Percentiles rank a stretch among this genome's conserved stretches.
These are phyloP conservation scores for Condylura cristata DNA, from an alignment of 2,113 vertebrate species.

Conservation along the genomic window DNA sequence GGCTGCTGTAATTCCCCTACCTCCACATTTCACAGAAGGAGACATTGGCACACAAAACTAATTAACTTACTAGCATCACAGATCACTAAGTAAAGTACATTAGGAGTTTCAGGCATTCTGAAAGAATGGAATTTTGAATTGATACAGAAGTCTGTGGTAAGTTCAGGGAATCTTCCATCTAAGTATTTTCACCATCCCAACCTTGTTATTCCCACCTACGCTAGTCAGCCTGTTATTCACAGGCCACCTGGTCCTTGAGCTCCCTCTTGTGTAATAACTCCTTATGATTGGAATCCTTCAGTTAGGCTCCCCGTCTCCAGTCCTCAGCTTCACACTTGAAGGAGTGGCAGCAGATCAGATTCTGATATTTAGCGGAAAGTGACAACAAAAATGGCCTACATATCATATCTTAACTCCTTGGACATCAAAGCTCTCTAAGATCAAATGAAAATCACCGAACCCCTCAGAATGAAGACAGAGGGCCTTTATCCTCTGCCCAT, in stretches of 20 bases:
- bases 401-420: neutral
- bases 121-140: neutral
- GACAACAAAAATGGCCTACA: accelerated
- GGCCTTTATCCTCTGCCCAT: neutral
- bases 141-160: neutral
- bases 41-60: too few relatives aligned
- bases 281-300: neutral
- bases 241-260: neutral
- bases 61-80: neutral
- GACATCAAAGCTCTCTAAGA: neutral
- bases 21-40: neutral
- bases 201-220: neutral
- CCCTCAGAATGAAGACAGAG: neutral
- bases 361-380: neutral
- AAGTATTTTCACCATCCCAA: neutral
- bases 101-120: neutral
- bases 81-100: neutral
- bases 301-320: neutral
- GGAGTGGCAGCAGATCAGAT: neutral
- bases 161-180: neutral
- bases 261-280: neutral
- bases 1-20: neutral
- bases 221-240: accelerated
- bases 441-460: neutral
- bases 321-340: neutral